Evolutionary conservation across 1,140 invertebrate species (phyloP).

Genomic region (Contarinia nasturtii): DNA sequence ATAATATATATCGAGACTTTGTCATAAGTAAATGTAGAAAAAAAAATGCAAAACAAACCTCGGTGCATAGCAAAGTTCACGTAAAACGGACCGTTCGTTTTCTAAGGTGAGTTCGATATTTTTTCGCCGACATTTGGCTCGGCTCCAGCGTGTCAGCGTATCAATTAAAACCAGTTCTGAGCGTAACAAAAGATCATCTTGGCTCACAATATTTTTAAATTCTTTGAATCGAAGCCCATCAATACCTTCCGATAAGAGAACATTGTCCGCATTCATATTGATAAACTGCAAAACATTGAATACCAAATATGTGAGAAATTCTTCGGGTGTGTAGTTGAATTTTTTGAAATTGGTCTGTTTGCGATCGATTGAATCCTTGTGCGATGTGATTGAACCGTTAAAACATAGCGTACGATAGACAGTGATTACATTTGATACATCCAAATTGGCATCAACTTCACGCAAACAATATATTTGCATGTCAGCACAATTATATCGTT

Average conservation of each 20-base stretch:
- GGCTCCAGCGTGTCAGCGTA: slow-evolving; percentile 19
- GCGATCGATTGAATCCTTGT: slow-evolving; percentile 3
- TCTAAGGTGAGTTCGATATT: slow-evolving; percentile 16
- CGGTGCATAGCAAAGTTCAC: slow-evolving; percentile 19
- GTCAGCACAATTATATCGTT: slow-evolving; percentile 22
- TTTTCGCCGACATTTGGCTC: slow-evolving; percentile 17
- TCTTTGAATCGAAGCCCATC: slow-evolving; percentile 19
- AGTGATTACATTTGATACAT: slow-evolving; percentile 17
- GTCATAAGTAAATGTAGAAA: too few species aligned
- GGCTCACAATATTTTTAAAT: slow-evolving; percentile 19
- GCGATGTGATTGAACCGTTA: slow-evolving; percentile 15
- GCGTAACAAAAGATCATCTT: slow-evolving; percentile 16
- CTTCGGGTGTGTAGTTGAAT: slow-evolving; percentile 13
- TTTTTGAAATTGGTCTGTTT: neutral
- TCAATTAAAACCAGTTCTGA: slow-evolving; percentile 19
- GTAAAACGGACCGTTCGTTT: slow-evolving; percentile 19
- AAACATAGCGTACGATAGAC: slow-evolving; percentile 21
- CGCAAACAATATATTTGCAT: slow-evolving; percentile 13
- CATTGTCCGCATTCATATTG: slow-evolving; percentile 19
- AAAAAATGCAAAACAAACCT: slow-evolving; percentile 1
- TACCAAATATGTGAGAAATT: slow-evolving; percentile 17
- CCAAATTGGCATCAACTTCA: slow-evolving; percentile 20
- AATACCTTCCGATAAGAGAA: slow-evolving; percentile 15
- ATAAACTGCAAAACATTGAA: slow-evolving; percentile 21
- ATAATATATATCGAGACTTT: too few species aligned